Evolutionary conservation across 2,797 vertebrate genomes (phyloP).

Genomic region (Poeciliopsis paucimaculata): DNA sequence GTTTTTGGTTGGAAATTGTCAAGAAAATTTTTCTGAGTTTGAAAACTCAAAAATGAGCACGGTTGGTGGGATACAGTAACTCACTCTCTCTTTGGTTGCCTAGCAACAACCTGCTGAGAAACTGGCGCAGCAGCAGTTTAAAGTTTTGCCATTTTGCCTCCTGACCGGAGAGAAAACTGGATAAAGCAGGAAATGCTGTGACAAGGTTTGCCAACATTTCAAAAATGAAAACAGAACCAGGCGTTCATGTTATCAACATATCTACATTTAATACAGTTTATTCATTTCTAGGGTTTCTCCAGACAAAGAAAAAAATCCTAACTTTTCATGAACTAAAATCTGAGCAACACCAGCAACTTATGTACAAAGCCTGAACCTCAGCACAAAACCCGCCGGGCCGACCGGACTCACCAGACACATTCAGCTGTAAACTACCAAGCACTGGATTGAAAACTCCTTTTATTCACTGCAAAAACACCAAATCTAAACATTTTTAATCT

Average conservation of each 20-base stretch:
- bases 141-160: too few species aligned
- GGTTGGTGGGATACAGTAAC: too few species aligned
- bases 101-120: too few species aligned
- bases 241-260: constrained; percentile 76
- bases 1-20: too few species aligned
- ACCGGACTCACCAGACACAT: constrained; percentile 54
- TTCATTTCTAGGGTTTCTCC: constrained; percentile 64
- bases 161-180: too few species aligned
- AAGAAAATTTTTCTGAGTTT: too few species aligned
- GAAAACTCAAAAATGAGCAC: too few species aligned
- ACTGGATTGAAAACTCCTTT: constrained; percentile 35
- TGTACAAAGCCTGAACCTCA: constrained; percentile 66
- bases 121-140: too few species aligned
- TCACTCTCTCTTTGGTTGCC: too few species aligned
- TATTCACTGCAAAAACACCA: background rate
- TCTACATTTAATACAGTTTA: constrained; percentile 83
- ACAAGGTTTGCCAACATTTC: background rate
- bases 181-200: background rate
- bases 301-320: constrained; percentile 51
- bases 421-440: constrained; percentile 58
- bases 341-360: constrained; percentile 72
- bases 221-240: constrained; percentile 64
- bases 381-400: constrained; percentile 36
- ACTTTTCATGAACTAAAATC: constrained; percentile 71
- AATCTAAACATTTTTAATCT: too few species aligned